Conservation (phyloP, 2,113 vertebrate genomes). For the Boulengeromyrus knoepffleri region DNA sequence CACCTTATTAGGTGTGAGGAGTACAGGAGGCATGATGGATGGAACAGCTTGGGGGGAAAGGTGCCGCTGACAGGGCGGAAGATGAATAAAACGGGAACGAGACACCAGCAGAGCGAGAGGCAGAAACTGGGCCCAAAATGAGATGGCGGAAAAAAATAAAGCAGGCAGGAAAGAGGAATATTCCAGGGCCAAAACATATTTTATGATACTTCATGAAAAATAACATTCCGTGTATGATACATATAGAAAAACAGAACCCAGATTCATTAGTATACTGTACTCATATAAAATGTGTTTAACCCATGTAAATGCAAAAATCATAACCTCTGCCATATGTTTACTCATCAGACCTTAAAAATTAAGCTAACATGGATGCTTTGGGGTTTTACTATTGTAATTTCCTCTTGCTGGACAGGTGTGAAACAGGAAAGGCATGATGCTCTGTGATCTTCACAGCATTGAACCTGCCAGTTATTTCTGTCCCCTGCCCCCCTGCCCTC, state of each 20-base stretch:
- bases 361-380: background rate
- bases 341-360: background rate
- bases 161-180: background rate
- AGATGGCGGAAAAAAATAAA: background rate
- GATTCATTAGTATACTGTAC: background rate
- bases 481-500: background rate
- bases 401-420: background rate
- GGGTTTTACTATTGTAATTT: background rate
- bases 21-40: background rate
- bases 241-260: background rate
- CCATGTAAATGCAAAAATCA: background rate
- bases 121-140: background rate
- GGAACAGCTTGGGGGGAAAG: constrained; percentile 21
- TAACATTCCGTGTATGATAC: background rate
- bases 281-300: background rate
- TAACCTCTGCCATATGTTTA: background rate
- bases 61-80: constrained; percentile 42
- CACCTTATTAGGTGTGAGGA: constrained; percentile 48
- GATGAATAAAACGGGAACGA: constrained; percentile 32
- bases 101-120: background rate
- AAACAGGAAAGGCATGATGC: background rate
- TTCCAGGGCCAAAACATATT: background rate
- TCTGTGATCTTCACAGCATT: background rate
- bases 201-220: background rate
- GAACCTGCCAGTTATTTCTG: background rate